These are phyloP conservation scores for Chelonus insularis DNA, from an alignment of 1,140 invertebrate genomes.

Conservation along the genomic window DNA sequence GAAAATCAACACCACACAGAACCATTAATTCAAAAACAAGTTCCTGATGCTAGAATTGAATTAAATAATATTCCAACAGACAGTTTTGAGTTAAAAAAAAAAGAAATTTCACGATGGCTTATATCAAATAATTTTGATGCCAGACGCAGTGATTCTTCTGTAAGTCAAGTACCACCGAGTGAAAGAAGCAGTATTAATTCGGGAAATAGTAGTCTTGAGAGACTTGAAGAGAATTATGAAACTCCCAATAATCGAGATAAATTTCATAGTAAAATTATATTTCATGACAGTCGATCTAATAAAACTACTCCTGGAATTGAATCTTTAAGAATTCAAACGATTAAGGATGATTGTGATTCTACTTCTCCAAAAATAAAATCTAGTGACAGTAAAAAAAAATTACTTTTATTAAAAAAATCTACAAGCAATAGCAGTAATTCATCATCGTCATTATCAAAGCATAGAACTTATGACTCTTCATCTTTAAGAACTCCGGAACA, in stretches of 20 bases:
- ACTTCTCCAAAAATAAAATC: too few relatives aligned
- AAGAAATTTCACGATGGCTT: conserved; percentile 51
- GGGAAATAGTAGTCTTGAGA: conserved; percentile 55
- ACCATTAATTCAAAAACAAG: neutral
- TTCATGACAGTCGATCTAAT: neutral
- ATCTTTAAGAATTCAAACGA: too few relatives aligned
- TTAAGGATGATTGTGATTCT: too few relatives aligned
- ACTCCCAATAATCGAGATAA: conserved; percentile 56
- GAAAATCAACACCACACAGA: conserved; percentile 21
- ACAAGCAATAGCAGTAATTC: neutral
- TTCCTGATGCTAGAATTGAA: neutral
- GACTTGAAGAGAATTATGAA: conserved; percentile 52
- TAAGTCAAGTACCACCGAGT: conserved; percentile 39
- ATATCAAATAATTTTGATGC: conserved; percentile 40
- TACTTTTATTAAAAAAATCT: neutral
- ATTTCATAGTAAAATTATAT: conserved; percentile 20
- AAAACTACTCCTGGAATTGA: neutral
- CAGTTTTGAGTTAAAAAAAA: conserved; percentile 43
- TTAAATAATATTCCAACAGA: neutral
- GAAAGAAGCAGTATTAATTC: conserved; percentile 42
- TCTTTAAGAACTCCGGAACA: too few relatives aligned
- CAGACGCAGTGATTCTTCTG: conserved; percentile 38
- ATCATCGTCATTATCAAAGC: too few relatives aligned
- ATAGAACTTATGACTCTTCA: too few relatives aligned
- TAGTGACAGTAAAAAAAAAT: too few relatives aligned